Conservation (phyloP, 2,113 vertebrate species). For the Otolemur garnettii region DNA sequence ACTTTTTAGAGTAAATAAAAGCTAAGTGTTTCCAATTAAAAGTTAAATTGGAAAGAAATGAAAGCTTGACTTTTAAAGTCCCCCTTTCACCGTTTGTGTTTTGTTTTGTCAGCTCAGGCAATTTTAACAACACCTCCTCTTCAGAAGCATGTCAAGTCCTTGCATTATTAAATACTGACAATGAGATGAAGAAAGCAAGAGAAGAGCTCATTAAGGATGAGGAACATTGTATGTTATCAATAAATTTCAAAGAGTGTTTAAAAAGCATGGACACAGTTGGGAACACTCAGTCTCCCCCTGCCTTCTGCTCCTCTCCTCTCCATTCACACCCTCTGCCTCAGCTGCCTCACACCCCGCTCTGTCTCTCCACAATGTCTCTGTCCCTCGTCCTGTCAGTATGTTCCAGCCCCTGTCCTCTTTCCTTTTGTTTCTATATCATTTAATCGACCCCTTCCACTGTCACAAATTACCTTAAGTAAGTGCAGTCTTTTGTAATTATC, state of each 20-base stretch:
- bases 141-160: background rate
- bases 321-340: background rate
- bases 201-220: slow-evolving; percentile 13
- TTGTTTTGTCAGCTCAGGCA: slow-evolving; percentile 71
- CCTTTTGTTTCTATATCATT: background rate
- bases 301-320: background rate
- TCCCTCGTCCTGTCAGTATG: background rate
- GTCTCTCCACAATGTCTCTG: background rate
- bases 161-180: slow-evolving; percentile 69
- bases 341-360: background rate
- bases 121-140: slow-evolving; percentile 37
- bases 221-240: background rate
- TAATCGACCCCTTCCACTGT: background rate
- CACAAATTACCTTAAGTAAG: slow-evolving; percentile 25
- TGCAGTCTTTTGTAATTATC: background rate
- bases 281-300: background rate
- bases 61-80: slow-evolving; percentile 57
- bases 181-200: slow-evolving; percentile 39
- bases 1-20: slow-evolving; percentile 64
- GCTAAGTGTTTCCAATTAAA: slow-evolving; percentile 71
- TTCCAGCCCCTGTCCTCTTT: background rate
- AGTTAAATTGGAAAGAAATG: slow-evolving; percentile 57
- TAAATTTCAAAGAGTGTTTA: background rate
- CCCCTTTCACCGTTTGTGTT: slow-evolving; percentile 56
- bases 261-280: background rate